Evolutionary conservation across 2,797 vertebrate genomes (phyloP).

Genomic region (Tarsius wallacei): DNA sequence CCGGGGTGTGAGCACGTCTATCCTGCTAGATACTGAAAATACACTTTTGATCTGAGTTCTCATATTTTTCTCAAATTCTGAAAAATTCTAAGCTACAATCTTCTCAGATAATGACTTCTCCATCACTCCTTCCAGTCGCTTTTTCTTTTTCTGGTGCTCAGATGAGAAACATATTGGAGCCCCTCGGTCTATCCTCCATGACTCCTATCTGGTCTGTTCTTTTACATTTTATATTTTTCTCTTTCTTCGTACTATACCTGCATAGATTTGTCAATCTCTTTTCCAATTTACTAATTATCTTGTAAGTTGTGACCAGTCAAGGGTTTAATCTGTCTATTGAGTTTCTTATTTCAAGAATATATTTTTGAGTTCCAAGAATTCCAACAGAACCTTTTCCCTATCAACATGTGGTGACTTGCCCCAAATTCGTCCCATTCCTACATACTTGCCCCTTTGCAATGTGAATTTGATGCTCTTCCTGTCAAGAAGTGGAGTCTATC

Average conservation of each 20-base stretch:
- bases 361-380: background rate
- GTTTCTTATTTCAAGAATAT: background rate
- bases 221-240: background rate
- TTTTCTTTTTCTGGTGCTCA: background rate
- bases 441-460: background rate
- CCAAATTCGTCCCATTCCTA: background rate
- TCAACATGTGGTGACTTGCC: background rate
- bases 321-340: background rate
- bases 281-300: background rate
- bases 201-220: background rate
- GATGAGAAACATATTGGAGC: background rate
- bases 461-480: background rate
- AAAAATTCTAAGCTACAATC: background rate
- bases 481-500: background rate
- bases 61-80: background rate
- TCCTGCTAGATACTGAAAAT: background rate
- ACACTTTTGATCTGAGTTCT: background rate
- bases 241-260: background rate
- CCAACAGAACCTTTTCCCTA: background rate
- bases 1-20: background rate
- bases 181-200: background rate
- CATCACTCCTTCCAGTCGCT: background rate
- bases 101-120: background rate
- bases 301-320: background rate
- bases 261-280: background rate